These are phyloP conservation scores for Calcarius lapponicus DNA, from an alignment of 2,797 vertebrate genomes.

Conservation along the genomic window DNA sequence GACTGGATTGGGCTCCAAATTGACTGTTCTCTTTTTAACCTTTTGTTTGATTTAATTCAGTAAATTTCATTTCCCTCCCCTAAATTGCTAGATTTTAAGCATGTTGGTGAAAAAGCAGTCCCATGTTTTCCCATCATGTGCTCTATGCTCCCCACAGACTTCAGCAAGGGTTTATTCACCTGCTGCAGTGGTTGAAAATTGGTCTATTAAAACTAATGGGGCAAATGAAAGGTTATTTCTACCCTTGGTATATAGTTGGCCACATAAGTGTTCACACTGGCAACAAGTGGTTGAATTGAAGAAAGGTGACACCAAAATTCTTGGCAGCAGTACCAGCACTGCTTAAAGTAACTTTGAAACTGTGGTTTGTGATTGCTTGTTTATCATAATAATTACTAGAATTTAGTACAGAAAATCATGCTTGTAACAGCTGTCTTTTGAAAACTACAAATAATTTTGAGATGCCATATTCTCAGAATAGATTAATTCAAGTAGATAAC, in stretches of 20 bases:
- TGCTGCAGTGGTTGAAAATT: not conserved
- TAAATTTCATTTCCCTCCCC: not conserved
- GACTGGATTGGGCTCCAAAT: not conserved
- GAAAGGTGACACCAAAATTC: not conserved
- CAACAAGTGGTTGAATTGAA: not conserved
- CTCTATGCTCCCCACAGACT: not conserved
- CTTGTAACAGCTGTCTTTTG: not conserved
- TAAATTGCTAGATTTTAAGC: not conserved
- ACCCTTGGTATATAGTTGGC: not conserved
- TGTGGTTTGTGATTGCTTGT: not conserved
- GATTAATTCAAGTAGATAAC: not conserved
- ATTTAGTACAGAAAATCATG: not conserved
- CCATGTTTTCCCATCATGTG: not conserved
- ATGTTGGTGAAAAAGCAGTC: not conserved
- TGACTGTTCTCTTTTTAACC: not conserved
- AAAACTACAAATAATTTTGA: not conserved
- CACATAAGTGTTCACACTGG: not conserved
- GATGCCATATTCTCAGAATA: not conserved
- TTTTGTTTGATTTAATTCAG: not conserved
- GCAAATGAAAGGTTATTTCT: slow-evolving; percentile 12
- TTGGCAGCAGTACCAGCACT: not conserved
- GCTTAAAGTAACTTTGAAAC: not conserved
- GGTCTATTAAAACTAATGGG: not conserved
- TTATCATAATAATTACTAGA: not conserved
- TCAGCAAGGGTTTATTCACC: not conserved